Conservation (phyloP, 2,797 vertebrate genomes). For the Mus spretus region DNA sequence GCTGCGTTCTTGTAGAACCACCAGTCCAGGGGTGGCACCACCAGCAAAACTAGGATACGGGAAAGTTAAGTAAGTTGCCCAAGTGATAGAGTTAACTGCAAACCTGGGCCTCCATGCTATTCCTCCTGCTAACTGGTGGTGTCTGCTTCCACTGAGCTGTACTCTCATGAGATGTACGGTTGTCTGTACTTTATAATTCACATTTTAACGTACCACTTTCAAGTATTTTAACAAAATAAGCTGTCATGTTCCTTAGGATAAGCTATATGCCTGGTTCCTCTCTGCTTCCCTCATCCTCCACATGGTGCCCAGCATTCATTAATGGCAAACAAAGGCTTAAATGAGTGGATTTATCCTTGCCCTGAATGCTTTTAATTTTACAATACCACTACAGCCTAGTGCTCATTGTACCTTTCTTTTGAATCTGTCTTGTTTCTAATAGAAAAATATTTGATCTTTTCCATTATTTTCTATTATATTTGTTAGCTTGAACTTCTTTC, state of each 20-base stretch:
- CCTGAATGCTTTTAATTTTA: slow-evolving; percentile 15
- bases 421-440: not conserved
- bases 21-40: not conserved
- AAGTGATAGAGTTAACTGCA: not conserved
- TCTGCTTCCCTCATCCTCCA: not conserved
- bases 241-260: not conserved
- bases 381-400: not conserved
- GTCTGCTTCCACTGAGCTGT: not conserved
- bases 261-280: not conserved
- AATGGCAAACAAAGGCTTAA: not conserved
- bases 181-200: not conserved
- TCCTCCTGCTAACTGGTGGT: rapidly evolving
- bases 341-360: slow-evolving; percentile 8
- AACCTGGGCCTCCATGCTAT: not conserved
- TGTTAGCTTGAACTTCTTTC: slow-evolving; percentile 19
- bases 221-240: not conserved
- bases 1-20: not conserved
- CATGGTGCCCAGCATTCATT: not conserved
- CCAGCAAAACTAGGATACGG: not conserved
- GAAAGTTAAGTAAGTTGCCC: not conserved
- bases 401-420: slow-evolving; percentile 30
- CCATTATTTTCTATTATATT: not conserved
- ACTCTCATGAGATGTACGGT: not conserved
- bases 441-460: slow-evolving; percentile 40
- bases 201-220: not conserved